Conservation (phyloP, 2,113 vertebrate species). For the Agelaius phoeniceus region DNA sequence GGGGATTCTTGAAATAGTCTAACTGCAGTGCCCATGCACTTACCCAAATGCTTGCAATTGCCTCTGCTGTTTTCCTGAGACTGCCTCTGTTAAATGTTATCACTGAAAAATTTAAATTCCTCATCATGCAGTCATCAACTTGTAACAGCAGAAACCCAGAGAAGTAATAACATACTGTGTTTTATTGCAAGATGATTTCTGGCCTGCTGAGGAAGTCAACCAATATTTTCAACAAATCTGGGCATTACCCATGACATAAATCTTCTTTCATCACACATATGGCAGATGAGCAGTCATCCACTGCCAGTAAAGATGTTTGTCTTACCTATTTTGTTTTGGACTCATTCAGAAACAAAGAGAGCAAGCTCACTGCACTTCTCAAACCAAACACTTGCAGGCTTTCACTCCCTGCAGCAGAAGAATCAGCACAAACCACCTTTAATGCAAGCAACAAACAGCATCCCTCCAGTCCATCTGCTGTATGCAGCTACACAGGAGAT, state of each 20-base stretch:
- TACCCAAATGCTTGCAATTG: background rate
- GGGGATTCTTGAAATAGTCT: background rate
- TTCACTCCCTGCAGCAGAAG: background rate
- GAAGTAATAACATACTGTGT: background rate
- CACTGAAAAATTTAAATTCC: slow-evolving; percentile 12
- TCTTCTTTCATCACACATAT: background rate
- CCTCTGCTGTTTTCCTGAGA: background rate
- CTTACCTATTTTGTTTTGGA: background rate
- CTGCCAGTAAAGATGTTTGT: background rate
- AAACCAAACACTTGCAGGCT: background rate
- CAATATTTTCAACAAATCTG: background rate
- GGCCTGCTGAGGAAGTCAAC: background rate
- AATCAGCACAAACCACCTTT: background rate
- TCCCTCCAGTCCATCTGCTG: background rate
- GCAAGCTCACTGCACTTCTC: background rate
- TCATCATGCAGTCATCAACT: background rate
- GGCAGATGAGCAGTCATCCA: background rate
- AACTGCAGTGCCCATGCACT: background rate
- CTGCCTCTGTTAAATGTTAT: background rate
- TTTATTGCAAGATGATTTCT: background rate
- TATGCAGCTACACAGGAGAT: background rate
- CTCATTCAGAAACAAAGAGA: background rate
- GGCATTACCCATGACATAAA: background rate
- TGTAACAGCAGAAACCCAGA: background rate
- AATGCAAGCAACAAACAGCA: background rate